Base-by-base conservation (phyloP, 2,888 invertebrate species). In the Cryptus armator region DNA sequence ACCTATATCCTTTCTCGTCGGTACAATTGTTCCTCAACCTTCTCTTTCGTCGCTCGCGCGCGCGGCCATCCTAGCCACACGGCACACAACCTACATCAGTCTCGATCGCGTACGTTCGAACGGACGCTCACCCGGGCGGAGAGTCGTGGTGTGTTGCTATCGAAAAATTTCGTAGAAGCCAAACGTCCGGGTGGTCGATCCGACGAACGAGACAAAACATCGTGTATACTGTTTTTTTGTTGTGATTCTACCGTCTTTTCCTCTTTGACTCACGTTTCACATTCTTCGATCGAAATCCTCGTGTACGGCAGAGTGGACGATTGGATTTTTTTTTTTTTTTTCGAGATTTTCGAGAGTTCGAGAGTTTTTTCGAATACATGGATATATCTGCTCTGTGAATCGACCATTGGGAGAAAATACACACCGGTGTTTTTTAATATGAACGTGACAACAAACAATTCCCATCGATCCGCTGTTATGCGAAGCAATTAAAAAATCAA, bases 1-100 rank as follows among this genome's bases (percentile, higher is more conserved):
- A 66, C 62, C 29, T 43, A 12, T 62, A 37, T 46, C 59, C 82
- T 32, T 72, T 76, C 80, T 67, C 68, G 53, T 70, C 70, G 75
- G 37, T 67, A 43, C 75, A 75, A 79, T 80, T 62, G 78, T 76
- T 79, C 44, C 59, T 46, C 37, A 24, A 68, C 29, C 46, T 48
- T 78, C 29, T 29, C 67, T 62, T 72, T 48, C 77, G 9, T 59
- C 62, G 9, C 46, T 44, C 46, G 37, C 37, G 37, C 37, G 37
- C 37, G 37, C 37, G 37, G 37, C 6, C 37, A 37, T 5, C 37
- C 5, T 43, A 16, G 5, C 12, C 44, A 44, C 3, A 19, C 56
- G 16, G 37, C 16, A 5, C 59, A 44, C 14, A 51, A 43, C 43
- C 66, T 43, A 66, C 51, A 76, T 51, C 51, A 19, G 66, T 29